phyloP scores from a whole-genome alignment of 1,140 invertebrate genomes.

The Lycorma delicatula region DNA sequence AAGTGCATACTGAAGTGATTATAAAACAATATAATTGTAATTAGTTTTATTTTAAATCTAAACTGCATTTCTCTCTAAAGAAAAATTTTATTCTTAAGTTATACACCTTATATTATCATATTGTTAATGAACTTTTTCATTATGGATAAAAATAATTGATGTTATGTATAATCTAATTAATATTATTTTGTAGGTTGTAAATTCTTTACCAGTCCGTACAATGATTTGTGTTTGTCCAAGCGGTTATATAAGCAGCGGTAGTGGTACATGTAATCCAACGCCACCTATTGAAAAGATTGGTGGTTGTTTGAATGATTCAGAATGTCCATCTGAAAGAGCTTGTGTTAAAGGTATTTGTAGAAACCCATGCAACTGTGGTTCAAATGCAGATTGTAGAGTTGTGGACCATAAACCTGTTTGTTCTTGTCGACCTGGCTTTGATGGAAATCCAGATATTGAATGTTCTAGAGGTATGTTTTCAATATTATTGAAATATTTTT shows the following conservation, averaged over 20 bases:
- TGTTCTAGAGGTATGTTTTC: conserved; percentile 58
- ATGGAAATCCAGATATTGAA: conserved; percentile 68
- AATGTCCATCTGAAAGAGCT: conserved; percentile 63
- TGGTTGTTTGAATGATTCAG: conserved; percentile 63
- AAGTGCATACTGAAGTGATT: too few species aligned
- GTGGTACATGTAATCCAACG: conserved; percentile 63
- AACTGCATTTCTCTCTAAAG: too few species aligned
- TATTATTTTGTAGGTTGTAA: conserved; percentile 36
- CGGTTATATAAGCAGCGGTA: conserved; percentile 77
- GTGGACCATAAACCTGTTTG: conserved; percentile 76
- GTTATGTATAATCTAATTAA: too few species aligned
- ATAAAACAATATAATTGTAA: too few species aligned
- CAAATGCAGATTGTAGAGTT: conserved; percentile 69
- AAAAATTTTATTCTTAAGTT: too few species aligned
- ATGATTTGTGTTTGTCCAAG: conserved; percentile 83
- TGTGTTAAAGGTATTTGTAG: conserved; percentile 71
- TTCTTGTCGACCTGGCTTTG: conserved; percentile 66
- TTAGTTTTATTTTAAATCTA: too few species aligned
- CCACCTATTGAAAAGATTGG: conserved; percentile 51
- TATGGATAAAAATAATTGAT: too few species aligned
- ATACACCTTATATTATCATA: too few species aligned
- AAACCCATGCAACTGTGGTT: conserved; percentile 71
- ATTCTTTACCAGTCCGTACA: conserved; percentile 70
- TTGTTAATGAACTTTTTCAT: too few species aligned
- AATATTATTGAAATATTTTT: too few species aligned